Conservation (phyloP, 2,888 invertebrate genomes). For the Tuberolachnus salignus region DNA sequence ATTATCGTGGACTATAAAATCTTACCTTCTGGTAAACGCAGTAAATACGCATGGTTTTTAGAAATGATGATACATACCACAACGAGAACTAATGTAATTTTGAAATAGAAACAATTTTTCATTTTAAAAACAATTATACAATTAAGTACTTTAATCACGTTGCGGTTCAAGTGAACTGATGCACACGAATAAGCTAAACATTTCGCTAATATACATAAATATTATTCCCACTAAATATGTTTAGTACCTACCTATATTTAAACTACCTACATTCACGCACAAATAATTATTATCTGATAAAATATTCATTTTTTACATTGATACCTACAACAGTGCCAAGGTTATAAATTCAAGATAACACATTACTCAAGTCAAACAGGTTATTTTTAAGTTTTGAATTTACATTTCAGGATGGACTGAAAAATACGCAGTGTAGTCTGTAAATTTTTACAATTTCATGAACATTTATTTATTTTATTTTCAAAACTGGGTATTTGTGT, state of each 20-base stretch:
- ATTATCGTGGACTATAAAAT: not conserved
- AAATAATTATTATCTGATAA: too few relatives aligned
- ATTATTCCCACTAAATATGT: not conserved
- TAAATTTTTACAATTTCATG: too few relatives aligned
- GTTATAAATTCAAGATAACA: not conserved
- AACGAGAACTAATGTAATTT: not conserved
- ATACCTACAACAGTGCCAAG: not conserved
- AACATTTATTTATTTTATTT: too few relatives aligned
- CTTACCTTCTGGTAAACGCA: slow-evolving; percentile 5
- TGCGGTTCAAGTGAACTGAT: not conserved
- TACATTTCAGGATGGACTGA: too few relatives aligned
- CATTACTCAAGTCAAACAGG: not conserved
- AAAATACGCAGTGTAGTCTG: too few relatives aligned
- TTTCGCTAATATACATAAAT: not conserved
- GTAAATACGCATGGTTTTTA: not conserved
- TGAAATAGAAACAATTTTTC: not conserved
- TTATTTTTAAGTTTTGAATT: not conserved
- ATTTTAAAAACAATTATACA: slow-evolving; percentile 3
- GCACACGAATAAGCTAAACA: not conserved
- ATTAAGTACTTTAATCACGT: not conserved
- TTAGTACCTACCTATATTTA: not conserved
- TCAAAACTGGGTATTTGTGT: too few relatives aligned
- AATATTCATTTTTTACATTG: not conserved
- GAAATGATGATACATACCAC: not conserved
- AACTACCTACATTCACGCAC: not conserved